A percentile compares a stretch with the other conserved stretches of the same genome.
These are phyloP conservation scores for Falco punctatus DNA, from an alignment of 2,113 vertebrate genomes.

Conservation along the genomic window DNA sequence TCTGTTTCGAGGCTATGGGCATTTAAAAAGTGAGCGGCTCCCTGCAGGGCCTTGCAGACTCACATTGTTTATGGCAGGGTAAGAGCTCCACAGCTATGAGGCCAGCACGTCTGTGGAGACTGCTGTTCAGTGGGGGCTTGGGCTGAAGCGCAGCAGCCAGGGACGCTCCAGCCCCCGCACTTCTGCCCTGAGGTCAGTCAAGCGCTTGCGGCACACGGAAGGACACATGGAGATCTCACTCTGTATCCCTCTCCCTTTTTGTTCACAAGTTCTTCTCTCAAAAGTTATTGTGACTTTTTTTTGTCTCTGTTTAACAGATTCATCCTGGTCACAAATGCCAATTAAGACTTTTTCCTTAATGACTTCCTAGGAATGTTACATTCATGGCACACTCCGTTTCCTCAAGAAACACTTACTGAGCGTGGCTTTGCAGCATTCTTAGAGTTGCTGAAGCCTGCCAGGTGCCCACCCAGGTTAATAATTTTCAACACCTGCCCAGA, in stretches of 20 bases:
- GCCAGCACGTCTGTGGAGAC: neutral
- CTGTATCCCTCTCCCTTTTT: neutral
- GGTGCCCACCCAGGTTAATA: neutral
- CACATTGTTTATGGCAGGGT: neutral
- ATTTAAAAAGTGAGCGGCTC: neutral
- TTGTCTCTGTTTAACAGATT: neutral
- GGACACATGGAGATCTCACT: neutral
- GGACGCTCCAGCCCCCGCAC: neutral
- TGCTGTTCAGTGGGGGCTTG: neutral
- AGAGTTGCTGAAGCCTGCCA: neutral
- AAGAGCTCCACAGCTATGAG: neutral
- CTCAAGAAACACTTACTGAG: neutral
- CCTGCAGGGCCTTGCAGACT: neutral
- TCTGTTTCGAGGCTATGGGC: neutral
- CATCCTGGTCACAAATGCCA: neutral
- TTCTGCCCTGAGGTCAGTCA: neutral
- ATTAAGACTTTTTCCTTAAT: neutral
- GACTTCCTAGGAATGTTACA: neutral
- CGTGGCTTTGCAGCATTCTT: neutral
- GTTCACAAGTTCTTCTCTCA: neutral
- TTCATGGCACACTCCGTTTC: neutral
- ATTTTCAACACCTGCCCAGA: neutral
- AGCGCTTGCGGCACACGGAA: accelerated
- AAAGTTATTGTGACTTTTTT: neutral
- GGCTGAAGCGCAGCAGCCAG: neutral